Percentiles rank a stretch among this genome's conserved stretches.
These are phyloP conservation scores for Drosophila anomalipes DNA, from an alignment of 2,888 invertebrate species.

Conservation along the genomic window DNA sequence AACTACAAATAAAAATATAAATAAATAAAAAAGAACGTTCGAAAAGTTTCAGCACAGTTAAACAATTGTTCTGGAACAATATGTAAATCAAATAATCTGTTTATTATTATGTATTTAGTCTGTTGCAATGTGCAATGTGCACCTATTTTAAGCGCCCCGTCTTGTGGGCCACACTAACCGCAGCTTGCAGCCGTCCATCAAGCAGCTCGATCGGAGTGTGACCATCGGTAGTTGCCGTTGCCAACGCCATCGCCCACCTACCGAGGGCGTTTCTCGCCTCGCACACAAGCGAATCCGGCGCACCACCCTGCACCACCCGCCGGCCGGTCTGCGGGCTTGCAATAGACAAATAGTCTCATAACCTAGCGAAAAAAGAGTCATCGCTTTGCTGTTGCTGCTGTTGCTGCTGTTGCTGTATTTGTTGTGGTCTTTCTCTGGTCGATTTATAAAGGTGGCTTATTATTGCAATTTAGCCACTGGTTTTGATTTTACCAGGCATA, in stretches of 20 bases:
- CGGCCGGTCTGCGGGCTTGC: conserved; percentile 31
- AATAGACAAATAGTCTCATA: conserved; percentile 73
- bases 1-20: not conserved
- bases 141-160: conserved; percentile 23
- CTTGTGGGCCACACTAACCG: conserved; percentile 18
- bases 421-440: conserved; percentile 61
- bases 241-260: conserved; percentile 79
- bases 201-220: conserved; percentile 52
- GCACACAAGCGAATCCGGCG: conserved; percentile 28
- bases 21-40: not conserved
- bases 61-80: not conserved
- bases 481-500: conserved; percentile 82
- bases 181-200: conserved; percentile 29
- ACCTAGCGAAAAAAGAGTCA: conserved; percentile 37
- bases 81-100: not conserved
- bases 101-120: not conserved
- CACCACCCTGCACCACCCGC: conserved; percentile 14
- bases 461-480: conserved; percentile 85
- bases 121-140: too few species aligned
- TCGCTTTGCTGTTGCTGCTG: conserved; percentile 14
- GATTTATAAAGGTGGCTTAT: conserved; percentile 84
- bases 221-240: conserved; percentile 58
- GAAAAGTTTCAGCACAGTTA: not conserved
- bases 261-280: conserved; percentile 74
- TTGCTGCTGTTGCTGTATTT: conserved; percentile 6